phyloP scores from a whole-genome alignment of 1,140 invertebrate species.

The Pygmarrhopalites habei region DNA sequence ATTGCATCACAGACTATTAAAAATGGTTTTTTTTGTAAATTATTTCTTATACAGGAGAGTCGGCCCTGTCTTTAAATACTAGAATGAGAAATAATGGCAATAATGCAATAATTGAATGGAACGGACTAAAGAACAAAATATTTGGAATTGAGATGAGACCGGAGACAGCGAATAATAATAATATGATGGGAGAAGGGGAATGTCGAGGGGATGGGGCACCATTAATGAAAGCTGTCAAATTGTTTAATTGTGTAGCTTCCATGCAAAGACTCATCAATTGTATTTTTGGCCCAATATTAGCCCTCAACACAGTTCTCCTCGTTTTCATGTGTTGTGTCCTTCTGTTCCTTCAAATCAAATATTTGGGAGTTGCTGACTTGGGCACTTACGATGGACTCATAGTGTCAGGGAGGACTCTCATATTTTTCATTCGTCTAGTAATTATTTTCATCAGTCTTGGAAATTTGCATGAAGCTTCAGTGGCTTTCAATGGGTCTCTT shows the following conservation, averaged over 20 bases:
- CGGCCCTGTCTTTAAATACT: neutral
- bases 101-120: neutral
- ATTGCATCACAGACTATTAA: neutral
- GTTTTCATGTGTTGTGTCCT: constrained; percentile 18
- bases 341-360: constrained; percentile 19
- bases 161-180: neutral
- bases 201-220: neutral
- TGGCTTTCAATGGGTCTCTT: constrained; percentile 16
- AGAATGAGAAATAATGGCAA: neutral
- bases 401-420: neutral
- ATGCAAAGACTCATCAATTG: constrained; percentile 16
- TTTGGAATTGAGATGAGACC: neutral
- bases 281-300: constrained; percentile 18
- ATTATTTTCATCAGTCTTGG: constrained; percentile 30
- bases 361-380: constrained; percentile 1
- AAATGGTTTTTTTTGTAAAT: neutral
- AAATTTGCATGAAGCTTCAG: constrained; percentile 25
- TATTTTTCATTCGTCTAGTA: constrained; percentile 24
- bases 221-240: neutral
- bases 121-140: neutral
- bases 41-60: neutral
- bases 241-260: constrained; percentile 11
- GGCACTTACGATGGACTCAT: neutral
- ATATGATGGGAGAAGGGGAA: neutral
- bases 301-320: constrained; percentile 9